Percentiles rank a stretch among this genome's conserved stretches.
Conservation (phyloP, 1,140 invertebrate genomes). For the Potamilus streckersoni region DNA sequence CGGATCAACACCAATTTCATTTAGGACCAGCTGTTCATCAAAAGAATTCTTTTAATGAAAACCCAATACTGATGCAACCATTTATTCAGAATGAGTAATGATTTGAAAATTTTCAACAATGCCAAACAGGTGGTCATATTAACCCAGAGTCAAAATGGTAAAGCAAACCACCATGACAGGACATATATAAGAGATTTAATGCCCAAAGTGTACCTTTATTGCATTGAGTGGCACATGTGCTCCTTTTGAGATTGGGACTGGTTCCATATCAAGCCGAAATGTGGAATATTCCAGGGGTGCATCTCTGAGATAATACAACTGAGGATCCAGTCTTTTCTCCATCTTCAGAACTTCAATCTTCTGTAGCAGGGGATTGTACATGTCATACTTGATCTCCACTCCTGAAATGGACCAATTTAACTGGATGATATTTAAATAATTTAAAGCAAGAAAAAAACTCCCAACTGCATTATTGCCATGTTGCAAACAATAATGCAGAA, state of each 20-base stretch:
- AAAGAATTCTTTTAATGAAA: too few relatives aligned
- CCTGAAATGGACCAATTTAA: constrained; percentile 69
- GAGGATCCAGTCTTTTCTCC: constrained; percentile 93
- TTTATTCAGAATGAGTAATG: not conserved
- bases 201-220: constrained; percentile 76
- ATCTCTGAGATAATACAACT: constrained; percentile 92
- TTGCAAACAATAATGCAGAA: too few relatives aligned
- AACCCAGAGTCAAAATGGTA: not conserved
- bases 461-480: too few relatives aligned
- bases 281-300: constrained; percentile 93
- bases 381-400: constrained; percentile 87
- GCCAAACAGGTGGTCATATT: not conserved
- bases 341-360: constrained; percentile 90
- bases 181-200: not conserved
- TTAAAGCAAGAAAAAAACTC: too few relatives aligned
- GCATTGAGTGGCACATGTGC: constrained; percentile 87
- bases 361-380: constrained; percentile 94
- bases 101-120: not conserved
- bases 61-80: too few relatives aligned
- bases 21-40: too few relatives aligned
- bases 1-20: too few relatives aligned
- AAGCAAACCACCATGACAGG: not conserved
- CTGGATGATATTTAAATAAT: too few relatives aligned
- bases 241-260: constrained; percentile 82
- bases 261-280: constrained; percentile 92